Evolutionary conservation across 2,797 vertebrate genomes (phyloP), one percentile per base, ranked within the genome.

Genomic region (Craterocephalus amniculus): DNA sequence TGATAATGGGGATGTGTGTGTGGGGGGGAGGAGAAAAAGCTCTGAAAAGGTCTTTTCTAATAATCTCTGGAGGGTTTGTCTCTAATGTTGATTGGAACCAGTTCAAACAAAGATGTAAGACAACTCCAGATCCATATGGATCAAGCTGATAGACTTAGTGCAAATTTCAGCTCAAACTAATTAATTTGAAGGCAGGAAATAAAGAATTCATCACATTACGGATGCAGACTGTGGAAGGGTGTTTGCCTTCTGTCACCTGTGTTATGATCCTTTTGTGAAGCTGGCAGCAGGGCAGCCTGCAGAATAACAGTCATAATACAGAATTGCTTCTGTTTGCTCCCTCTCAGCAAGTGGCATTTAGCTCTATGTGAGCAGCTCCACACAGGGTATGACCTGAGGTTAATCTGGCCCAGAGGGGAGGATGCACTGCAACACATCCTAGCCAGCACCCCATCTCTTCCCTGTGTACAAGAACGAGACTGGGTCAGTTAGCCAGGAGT

Each of bases 361-460:
- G 87, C 90, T 87, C 84, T 81, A 88, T 87, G 79, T 84, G 86
- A 87, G 86, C 83, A 81, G 85, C 83, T 88, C 88, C 81, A 86
- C 83, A 83, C 75, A 75, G 90, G 87, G 83, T 84, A 87, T 89
- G 89, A 92, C 91, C 91, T 74, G 75, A 85, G 92, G 91, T 93
- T 93, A 93, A 93, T 92, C 91, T 89, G 88, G 84, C 91, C 91
- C 92, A 89, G 88, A 90, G 90, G 90, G 90, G 87, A 91, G 85
- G 84, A 83, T 85, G 79, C 64, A 27, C 84, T 81, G 82, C 83
- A 84, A 88, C 79, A 81, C 67, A 79, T 67, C 82, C 59, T 84
- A 76, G 76, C 72, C 22, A 71, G 78, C 38, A 73, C 73, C 67
- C 63, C 74, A 63, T 72, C 35, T 69, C 76, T 59, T 78, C 66